A percentile compares a stretch with the other conserved stretches of the same genome.
These are phyloP conservation scores for Gymnarchus niloticus DNA, from an alignment of 2,113 vertebrate genomes.

Conservation along the genomic window DNA sequence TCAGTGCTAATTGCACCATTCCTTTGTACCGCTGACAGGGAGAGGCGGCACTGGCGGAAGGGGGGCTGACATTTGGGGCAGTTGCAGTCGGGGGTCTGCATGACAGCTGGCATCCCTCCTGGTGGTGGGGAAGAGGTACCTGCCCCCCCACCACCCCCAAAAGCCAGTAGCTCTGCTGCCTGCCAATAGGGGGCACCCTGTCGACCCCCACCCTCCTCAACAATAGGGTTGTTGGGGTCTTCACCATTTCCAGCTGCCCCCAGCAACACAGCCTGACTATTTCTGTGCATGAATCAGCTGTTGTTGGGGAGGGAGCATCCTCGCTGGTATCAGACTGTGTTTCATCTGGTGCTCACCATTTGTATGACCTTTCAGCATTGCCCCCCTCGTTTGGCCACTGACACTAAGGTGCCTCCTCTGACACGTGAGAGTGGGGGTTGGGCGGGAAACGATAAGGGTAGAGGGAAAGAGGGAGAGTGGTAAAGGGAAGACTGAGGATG, in stretches of 20 bases:
- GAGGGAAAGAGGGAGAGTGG: background rate
- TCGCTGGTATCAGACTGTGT: background rate
- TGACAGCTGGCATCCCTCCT: background rate
- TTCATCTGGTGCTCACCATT: background rate
- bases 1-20: slow-evolving; percentile 18
- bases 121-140: background rate
- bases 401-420: background rate
- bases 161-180: background rate
- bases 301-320: background rate
- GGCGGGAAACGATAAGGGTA: background rate
- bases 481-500: background rate
- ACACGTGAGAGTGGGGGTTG: background rate
- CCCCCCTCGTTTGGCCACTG: background rate
- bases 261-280: no score
- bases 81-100: background rate
- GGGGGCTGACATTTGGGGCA: slow-evolving; percentile 9
- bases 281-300: background rate
- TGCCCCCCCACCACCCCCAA: background rate
- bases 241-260: background rate
- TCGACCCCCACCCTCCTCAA: background rate
- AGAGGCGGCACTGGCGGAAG: background rate
- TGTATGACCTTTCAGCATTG: background rate
- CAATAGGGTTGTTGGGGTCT: background rate
- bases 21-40: slow-evolving; percentile 7
- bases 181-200: no score